Percentiles rank a stretch among this genome's conserved stretches.
Evolutionary conservation across 2,113 vertebrate genomes (phyloP).

Genomic region (Grantiella picta): DNA sequence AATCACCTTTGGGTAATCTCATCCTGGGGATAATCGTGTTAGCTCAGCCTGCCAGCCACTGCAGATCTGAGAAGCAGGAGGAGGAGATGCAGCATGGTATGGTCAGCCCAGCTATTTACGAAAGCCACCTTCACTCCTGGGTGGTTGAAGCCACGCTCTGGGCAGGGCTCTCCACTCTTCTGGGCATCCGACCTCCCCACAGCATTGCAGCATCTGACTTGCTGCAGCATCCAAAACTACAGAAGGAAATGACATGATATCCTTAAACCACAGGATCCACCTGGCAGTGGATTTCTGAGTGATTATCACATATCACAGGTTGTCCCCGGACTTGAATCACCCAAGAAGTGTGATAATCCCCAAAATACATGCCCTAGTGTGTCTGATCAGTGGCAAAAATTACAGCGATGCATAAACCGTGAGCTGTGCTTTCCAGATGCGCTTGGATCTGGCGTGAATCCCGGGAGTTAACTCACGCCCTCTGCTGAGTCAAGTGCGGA

Average conservation of each 20-base stretch:
- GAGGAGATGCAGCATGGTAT: neutral
- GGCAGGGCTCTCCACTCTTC: neutral
- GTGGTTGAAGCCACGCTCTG: neutral
- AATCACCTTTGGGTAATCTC: slow-evolving; percentile 18
- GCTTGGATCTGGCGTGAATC: rapidly evolving
- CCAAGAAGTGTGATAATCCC: neutral
- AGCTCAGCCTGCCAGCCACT: neutral
- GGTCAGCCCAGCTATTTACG: neutral
- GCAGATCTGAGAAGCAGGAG: neutral
- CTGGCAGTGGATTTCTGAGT: neutral
- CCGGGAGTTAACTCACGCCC: neutral
- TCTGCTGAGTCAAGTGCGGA: neutral
- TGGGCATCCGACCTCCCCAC: neutral
- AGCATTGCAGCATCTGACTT: neutral
- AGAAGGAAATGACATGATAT: neutral
- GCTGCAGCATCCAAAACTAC: neutral
- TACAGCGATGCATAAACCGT: neutral
- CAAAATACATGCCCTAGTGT: rapidly evolving
- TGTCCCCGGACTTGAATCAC: neutral
- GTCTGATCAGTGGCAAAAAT: neutral
- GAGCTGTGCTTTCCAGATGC: rapidly evolving
- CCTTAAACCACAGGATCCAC: neutral
- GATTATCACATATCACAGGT: neutral
- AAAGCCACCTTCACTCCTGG: neutral
- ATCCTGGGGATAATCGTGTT: slow-evolving; percentile 5